phyloP scores from a whole-genome alignment of 1,140 invertebrate genomes.

The Solen grandis region DNA sequence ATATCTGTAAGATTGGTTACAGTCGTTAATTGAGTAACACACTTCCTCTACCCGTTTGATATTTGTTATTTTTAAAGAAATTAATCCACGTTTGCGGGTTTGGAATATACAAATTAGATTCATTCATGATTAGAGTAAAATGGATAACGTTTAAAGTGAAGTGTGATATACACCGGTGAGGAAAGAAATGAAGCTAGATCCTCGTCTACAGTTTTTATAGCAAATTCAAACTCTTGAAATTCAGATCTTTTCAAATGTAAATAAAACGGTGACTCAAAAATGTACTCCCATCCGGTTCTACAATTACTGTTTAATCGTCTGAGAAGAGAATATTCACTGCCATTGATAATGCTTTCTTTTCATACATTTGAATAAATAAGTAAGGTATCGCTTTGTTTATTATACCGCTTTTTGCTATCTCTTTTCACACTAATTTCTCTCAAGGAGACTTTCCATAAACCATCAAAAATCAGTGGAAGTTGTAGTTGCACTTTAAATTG shows the following conservation, averaged over 20 bases:
- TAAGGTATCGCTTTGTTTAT: conserved; percentile 1
- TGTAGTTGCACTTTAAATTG: conserved; percentile 37
- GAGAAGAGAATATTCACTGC: conserved; percentile 22
- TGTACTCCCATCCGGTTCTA: conserved; percentile 1
- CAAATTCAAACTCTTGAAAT: conserved; percentile 50
- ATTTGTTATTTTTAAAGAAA: conserved; percentile 35
- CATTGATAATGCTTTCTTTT: conserved; percentile 30
- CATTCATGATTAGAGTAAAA: conserved; percentile 50
- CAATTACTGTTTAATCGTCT: background rate
- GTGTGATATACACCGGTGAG: conserved; percentile 46
- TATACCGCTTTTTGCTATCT: background rate
- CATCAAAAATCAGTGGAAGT: conserved; percentile 13
- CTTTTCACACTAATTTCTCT: conserved; percentile 2
- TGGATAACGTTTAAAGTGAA: conserved; percentile 60
- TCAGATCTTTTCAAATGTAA: conserved; percentile 44
- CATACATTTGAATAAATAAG: conserved; percentile 37
- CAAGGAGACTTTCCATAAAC: conserved; percentile 31
- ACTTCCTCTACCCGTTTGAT: background rate
- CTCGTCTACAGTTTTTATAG: conserved; percentile 48
- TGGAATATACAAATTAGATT: conserved; percentile 45
- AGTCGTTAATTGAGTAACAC: too few relatives aligned
- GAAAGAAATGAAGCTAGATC: conserved; percentile 55
- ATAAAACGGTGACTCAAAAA: conserved; percentile 54
- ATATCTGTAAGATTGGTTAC: too few relatives aligned
- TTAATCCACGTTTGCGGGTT: conserved; percentile 33